phyloP scores from a whole-genome alignment of 2,888 invertebrate species.

The Tromatobia lineatoria region DNA sequence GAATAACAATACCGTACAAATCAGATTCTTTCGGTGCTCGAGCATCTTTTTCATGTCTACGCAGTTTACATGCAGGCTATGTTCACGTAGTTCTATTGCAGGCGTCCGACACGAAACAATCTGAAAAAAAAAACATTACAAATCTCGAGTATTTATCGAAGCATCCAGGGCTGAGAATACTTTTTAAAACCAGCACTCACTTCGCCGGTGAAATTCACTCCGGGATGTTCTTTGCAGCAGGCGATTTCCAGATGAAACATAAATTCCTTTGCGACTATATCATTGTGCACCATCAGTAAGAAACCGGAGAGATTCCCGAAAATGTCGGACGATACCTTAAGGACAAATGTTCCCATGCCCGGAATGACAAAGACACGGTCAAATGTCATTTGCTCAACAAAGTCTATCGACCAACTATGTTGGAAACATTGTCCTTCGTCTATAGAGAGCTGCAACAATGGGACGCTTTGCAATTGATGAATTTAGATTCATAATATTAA shows the following conservation, averaged over 20 bases:
- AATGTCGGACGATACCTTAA: constrained; percentile 70
- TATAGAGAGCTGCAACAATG: constrained; percentile 47
- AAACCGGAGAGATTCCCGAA: constrained; percentile 70
- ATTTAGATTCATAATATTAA: constrained; percentile 17
- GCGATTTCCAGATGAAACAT: constrained; percentile 71
- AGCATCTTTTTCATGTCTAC: too few relatives aligned
- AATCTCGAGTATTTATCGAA: too few relatives aligned
- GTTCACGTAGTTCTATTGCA: too few relatives aligned
- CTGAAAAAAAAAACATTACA: too few relatives aligned
- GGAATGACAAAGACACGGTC: constrained; percentile 73
- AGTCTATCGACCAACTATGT: constrained; percentile 68
- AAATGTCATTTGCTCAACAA: constrained; percentile 50
- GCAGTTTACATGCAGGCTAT: too few relatives aligned
- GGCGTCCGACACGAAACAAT: too few relatives aligned
- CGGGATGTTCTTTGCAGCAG: constrained; percentile 26
- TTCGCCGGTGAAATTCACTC: constrained; percentile 20
- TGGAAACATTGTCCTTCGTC: constrained; percentile 39
- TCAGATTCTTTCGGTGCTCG: background rate
- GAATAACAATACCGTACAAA: background rate
- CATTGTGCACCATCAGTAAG: constrained; percentile 73
- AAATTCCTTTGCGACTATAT: constrained; percentile 68
- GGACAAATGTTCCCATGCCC: constrained; percentile 78
- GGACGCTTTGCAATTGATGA: background rate
- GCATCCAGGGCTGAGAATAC: background rate
- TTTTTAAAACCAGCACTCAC: constrained; percentile 20